Evolutionary conservation across 2,113 vertebrate species (phyloP).

Genomic region (Archilochus colubris): DNA sequence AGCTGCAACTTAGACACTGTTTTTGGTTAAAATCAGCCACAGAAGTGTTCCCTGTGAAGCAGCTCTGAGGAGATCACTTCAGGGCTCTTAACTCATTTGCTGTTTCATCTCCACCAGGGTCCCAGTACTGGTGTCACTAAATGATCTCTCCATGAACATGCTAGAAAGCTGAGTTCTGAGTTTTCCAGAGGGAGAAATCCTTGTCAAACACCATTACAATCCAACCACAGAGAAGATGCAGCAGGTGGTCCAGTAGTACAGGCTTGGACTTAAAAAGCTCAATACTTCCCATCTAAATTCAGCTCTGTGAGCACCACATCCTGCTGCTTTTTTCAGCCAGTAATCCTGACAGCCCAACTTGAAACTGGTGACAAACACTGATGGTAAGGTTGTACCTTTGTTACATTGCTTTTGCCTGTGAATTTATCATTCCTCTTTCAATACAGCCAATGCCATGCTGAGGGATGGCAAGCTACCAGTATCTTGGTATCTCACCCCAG

Average conservation of each 20-base stretch:
- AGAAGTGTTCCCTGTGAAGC: not conserved
- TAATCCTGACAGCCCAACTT: not conserved
- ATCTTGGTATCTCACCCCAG: not conserved
- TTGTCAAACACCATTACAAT: constrained; percentile 38
- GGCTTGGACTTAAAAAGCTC: not conserved
- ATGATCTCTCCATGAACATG: not conserved
- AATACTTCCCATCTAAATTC: not conserved
- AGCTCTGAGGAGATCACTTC: not conserved
- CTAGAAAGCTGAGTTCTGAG: not conserved
- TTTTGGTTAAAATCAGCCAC: not conserved
- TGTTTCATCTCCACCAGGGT: not conserved
- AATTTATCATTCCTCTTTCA: not conserved
- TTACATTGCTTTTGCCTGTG: not conserved
- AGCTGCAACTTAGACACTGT: not conserved
- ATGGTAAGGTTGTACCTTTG: not conserved
- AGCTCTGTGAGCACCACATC: not conserved
- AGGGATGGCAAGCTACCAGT: not conserved
- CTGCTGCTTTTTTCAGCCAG: not conserved
- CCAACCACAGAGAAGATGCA: not conserved
- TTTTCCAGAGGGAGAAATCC: constrained; percentile 34
- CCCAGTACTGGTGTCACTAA: not conserved
- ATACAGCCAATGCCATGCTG: not conserved
- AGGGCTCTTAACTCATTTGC: not conserved
- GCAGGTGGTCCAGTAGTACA: not conserved
- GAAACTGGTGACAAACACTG: not conserved